These are phyloP conservation scores for Oncorhynchus kisutch DNA, from an alignment of 2,113 vertebrate species.

Conservation along the genomic window DNA sequence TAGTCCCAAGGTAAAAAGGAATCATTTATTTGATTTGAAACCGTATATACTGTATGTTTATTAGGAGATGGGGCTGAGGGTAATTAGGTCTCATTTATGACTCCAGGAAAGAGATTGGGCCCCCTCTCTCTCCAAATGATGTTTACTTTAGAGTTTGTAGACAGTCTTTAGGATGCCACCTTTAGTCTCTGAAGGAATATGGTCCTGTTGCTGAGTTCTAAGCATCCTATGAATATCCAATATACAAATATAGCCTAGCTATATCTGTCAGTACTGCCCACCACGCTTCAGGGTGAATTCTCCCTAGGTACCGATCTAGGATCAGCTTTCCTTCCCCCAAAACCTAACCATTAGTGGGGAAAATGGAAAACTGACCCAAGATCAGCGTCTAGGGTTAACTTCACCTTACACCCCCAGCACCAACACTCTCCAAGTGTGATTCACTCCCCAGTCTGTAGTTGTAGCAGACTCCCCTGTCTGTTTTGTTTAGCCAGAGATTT, in stretches of 20 bases:
- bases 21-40: slow-evolving; percentile 37
- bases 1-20: slow-evolving; percentile 10
- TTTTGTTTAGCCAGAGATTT: slow-evolving; percentile 71
- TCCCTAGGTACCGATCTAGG: too few relatives aligned
- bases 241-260: too few relatives aligned
- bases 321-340: too few relatives aligned
- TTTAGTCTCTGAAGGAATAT: slow-evolving; percentile 27
- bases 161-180: slow-evolving; percentile 33
- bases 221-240: too few relatives aligned
- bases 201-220: too few relatives aligned
- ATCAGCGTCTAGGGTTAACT: slow-evolving; percentile 4
- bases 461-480: slow-evolving; percentile 26
- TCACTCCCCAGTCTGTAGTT: slow-evolving; percentile 47
- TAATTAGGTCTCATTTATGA: slow-evolving; percentile 50
- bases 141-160: slow-evolving; percentile 52
- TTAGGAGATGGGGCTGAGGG: slow-evolving; percentile 26
- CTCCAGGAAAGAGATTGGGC: slow-evolving; percentile 35
- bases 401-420: slow-evolving; percentile 7
- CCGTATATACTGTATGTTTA: slow-evolving; percentile 10
- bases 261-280: too few relatives aligned
- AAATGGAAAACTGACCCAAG: too few relatives aligned
- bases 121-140: slow-evolving; percentile 35
- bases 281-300: too few relatives aligned
- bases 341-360: too few relatives aligned
- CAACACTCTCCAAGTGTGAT: slow-evolving; percentile 29